Base-by-base conservation (phyloP, 2,888 invertebrate species). In the Cantharis rustica region DNA sequence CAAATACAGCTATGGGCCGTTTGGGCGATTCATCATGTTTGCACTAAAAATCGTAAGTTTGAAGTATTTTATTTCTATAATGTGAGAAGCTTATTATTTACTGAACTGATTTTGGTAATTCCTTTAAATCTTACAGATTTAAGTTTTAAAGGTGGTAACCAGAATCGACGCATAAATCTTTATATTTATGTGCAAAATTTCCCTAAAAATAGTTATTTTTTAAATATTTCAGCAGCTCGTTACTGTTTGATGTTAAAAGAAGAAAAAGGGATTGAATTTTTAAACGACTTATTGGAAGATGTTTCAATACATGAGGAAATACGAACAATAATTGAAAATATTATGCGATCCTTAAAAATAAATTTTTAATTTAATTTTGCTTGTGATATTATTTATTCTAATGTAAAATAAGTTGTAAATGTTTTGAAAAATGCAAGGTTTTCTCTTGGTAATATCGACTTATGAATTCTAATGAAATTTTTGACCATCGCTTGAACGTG, bases 11-110 rank as follows among this genome's bases (percentile, higher is more conserved):
- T 94, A 73, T 95, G 95, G 95, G 94, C 94, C 11, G 91, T 93
- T 4, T 95, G 95, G 95, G 94, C 94, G 1, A 92, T 95, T 81
- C 92, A 93, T 84, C 94, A 95, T 85, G 94, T 95, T 72, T 93
- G 93, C 84, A 91, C 92, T n/a, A 93, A 92, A 85, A 93, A 93
- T 86, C 91, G 93, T 93, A 86, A 89, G 91, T 89, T 72, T 9
- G 47, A n/a, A n/a, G 2, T n/a, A 47, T 47, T 47, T 47, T 47
- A n/a, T 47, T n/a, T 26, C 11, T 47, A 26, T 47, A 61, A 20
- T 4, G n/a, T 23, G 20, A 10, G 63, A 27, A 27, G 23, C 23
- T 23, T 17, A 17, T 17, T 17, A 3, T 17, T 17, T 3, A 4
- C 3, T 4, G 23, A 5, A 17, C 17, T 3, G 26, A 27, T 27